Conservation (phyloP, 1,140 invertebrate genomes). For the Danaus plexippus region DNA sequence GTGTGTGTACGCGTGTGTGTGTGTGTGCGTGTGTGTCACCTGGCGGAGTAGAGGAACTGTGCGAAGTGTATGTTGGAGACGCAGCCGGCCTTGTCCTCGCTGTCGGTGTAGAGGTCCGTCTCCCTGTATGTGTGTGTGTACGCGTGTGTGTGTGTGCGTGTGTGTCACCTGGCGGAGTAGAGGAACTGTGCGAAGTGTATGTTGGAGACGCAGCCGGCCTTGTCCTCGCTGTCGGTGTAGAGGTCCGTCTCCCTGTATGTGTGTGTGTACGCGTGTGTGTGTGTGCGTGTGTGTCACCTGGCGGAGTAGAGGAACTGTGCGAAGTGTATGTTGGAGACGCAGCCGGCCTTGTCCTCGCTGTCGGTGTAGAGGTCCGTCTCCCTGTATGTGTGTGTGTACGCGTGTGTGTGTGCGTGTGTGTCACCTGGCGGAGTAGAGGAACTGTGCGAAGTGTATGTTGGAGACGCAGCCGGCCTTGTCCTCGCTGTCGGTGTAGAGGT, state of each 20-base stretch:
- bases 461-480: conserved; percentile 69
- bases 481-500: conserved; percentile 79
- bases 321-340: conserved; percentile 62
- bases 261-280: background rate
- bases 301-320: conserved; percentile 64
- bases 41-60: conserved; percentile 64
- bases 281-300: conserved; percentile 34
- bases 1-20: background rate
- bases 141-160: background rate
- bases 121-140: conserved; percentile 75
- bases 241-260: conserved; percentile 84
- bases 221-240: conserved; percentile 78
- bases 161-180: conserved; percentile 54
- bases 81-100: conserved; percentile 72
- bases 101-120: conserved; percentile 82
- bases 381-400: too few relatives aligned
- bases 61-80: conserved; percentile 63
- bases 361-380: conserved; percentile 85
- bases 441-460: conserved; percentile 65
- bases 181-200: conserved; percentile 67
- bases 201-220: conserved; percentile 57
- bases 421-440: conserved; percentile 63
- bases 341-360: conserved; percentile 73
- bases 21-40: conserved; percentile 28
- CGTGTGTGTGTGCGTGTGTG: too few relatives aligned